Base-by-base conservation (phyloP, 1,140 invertebrate genomes). In the Tachypleus tridentatus region DNA sequence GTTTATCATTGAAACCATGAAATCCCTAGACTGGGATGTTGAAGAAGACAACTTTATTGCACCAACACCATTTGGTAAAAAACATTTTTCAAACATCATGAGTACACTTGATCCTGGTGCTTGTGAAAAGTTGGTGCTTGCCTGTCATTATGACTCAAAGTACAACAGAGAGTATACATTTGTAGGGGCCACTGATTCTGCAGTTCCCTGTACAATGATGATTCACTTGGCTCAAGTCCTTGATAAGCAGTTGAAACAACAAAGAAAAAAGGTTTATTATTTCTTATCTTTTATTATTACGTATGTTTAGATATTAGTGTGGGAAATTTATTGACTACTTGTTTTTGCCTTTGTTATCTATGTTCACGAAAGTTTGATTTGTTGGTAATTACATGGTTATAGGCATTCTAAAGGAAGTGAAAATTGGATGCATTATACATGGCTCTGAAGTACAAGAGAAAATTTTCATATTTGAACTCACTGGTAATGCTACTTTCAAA, bases 81-180 rank as follows among this genome's bases (percentile, higher is more conserved):
- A 90, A 56, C 81, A 82, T 54, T 97, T 97, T 74, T 85, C 84
- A 58, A 97, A 96, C 74, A 86, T 97, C 59, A 85, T 97, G 60
- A 88, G 87, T 0, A 90, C 83, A 59, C 77, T 87, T 65, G 88
- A 97, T 79, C 89, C 91, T 3, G 74, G 84, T 62, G 89, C 91
- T 0, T 84, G 85, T 65, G 79, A 89, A 66, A 89, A 83, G 73
- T 76, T 97, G 58, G 84, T 89, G 3, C 73, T 98, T 3, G 91
- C 94, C 4, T 97, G 94, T 73, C 96, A 98, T 79, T 98, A 93
- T 76, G 96, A 98, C 73, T 96, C 92, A 9, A 96, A 98, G 77
- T 87, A 87, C 73, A 86, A 85, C 61, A 78, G 80, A 68, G 81
- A 87, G 67, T 60, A 63, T 56, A 78, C 83, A 6, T 98, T 99